Evolutionary conservation across 2,797 vertebrate species (phyloP), one percentile per base, ranked within the genome.

Genomic region (Amazonetta brasiliensis): DNA sequence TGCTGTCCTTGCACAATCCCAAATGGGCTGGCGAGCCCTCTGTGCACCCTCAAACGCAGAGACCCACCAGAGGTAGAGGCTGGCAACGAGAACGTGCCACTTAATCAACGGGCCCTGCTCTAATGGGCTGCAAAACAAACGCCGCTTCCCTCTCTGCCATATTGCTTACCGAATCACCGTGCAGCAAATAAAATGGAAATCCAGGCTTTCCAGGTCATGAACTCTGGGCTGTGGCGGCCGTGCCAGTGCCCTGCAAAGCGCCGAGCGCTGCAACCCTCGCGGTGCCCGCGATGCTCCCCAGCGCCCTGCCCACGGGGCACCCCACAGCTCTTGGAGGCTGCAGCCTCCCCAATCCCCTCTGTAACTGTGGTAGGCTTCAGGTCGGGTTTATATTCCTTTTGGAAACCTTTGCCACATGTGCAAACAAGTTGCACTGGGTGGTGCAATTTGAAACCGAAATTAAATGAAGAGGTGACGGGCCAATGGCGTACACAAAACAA

Each of bases 381-480:
- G 64, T 89, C 56, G 25, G 64, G 74, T 85, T 91, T 92, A 67
- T 71, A 26, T 59, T 56, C 78, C 91, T 85, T 89, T 87, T 83
- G 91, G 95, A 96, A 94, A 85, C 46, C 74, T 58, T 80, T 50
- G 41, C 90, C 41, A 26, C 89, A 85, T 72, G 81, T 72, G 92
- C 92, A 94, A 95, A 89, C 64, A 89, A 77, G 66, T 92, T 95
- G 80, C 80, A n/a, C 91, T 71, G 91, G 83, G 95, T 92, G 92
- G 84, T 95, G 90, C 92, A 96, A 97, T 82, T 74, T 95, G 94
- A 97, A 85, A 91, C 37, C 9, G 1, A 96, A 96, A 94, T 96
- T 88, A 96, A 97, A 94, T 75, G 93, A 97, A 97, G 93, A 97
- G 91, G 88, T 97, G 95, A 97, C 52, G 74, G 2, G 9, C 80